Evolutionary conservation across 2,888 invertebrate genomes (phyloP), one percentile per base, ranked within the genome.

Genomic region (Teleogryllus oceanicus): DNA sequence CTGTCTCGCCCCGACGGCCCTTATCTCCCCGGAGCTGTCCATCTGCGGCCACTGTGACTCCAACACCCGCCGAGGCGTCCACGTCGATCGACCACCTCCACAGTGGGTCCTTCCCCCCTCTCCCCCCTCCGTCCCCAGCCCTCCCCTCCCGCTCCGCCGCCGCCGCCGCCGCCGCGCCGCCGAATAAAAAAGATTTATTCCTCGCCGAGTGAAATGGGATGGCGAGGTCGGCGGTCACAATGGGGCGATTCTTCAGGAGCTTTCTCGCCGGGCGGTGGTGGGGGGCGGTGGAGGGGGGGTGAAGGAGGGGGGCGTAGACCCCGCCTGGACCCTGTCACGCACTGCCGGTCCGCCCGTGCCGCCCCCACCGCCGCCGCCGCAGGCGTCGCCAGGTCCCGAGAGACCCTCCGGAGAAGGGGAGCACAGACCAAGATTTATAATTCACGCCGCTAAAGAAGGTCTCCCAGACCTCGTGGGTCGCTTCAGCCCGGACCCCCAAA

Each of bases 291-390:
- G 3, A 1, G 62, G 11, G 62, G 11, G 13, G n/a, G 62, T n/a
- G n/a, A 13, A 5, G 62, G n/a, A 62, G 62, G 62, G 62, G 62
- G 16, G 62, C 16, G 62, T 13, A 62, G n/a, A 62, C 62, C n/a
- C 62, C 62, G 62, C 62, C 62, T 62, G 62, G 62, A 62, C 62
- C n/a, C 16, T 62, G 62, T 62, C 62, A 62, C 62, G 62, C 62
- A n/a, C 62, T 62, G 62, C 62, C 16, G 16, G 62, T 62, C 16
- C 13, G n/a, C 13, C 62, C 62, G 4, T 18, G 62, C n/a, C 62
- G 16, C 62, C 62, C 0, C 62, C 13, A 16, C 16, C 62, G 11
- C 37, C 37, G 37, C 37, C 37, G 37, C 37, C 37, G 8, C 37
- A 37, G 37, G 37, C 37, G 37, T 37, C 37, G 37, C 37, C 37